phyloP scores from a whole-genome alignment of 2,797 vertebrate genomes.

The Spheniscus humboldti region DNA sequence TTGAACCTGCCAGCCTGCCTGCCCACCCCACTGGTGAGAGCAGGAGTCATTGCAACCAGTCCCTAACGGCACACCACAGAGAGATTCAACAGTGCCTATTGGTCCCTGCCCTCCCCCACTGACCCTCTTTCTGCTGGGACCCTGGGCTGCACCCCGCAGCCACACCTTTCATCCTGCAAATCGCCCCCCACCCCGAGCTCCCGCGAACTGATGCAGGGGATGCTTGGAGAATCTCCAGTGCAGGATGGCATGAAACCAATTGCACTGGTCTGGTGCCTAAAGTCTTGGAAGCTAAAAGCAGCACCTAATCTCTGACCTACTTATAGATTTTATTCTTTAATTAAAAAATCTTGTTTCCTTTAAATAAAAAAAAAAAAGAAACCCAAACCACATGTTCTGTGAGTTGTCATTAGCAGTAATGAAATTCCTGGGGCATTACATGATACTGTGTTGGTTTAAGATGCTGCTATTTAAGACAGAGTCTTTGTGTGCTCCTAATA shows the following conservation, averaged over 20 bases:
- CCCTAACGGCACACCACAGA: not conserved
- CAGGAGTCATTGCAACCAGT: not conserved
- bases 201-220: fast-evolving
- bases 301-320: not conserved
- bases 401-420: not conserved
- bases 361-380: not conserved
- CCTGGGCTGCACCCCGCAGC: not conserved
- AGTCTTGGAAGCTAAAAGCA: not conserved
- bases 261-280: fast-evolving
- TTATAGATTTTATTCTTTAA: not conserved
- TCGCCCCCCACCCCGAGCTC: not conserved
- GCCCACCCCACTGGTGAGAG: not conserved
- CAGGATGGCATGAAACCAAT: not conserved
- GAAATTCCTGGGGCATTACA: not conserved
- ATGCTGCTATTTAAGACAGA: not conserved
- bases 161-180: not conserved
- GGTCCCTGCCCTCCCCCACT: not conserved
- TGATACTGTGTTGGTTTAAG: not conserved
- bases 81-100: not conserved
- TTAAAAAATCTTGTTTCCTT: not conserved
- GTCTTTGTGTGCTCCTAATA: not conserved
- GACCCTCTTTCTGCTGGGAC: not conserved
- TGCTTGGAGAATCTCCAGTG: not conserved
- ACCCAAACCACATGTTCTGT: not conserved
- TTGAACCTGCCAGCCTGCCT: not conserved